Base-by-base conservation (phyloP, 2,888 invertebrate genomes). In the Drosophila nr. medialis region DNA sequence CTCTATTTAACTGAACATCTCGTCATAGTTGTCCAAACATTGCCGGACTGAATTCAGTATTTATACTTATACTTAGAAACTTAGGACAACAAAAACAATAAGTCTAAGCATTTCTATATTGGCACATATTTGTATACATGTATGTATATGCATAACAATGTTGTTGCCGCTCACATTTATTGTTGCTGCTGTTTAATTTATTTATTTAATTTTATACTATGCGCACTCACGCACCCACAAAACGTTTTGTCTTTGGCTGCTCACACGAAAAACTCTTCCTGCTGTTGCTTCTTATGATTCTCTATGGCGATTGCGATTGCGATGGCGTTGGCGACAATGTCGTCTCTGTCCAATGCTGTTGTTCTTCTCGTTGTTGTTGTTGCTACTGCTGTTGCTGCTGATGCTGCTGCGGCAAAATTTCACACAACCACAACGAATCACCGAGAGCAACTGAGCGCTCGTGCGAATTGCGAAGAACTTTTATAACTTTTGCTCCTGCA, bases 371-470 rank as follows among this genome's bases (percentile, higher is more conserved):
- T 63, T 63, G 56, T 54, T 61, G 73, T 49, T 51, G 66, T 38
- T 78, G 85, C 59, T 68, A 61, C 24, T 75, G 65, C 50, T 69
- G 68, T 65, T 75, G 77, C 69, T 74, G 76, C 72, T 77, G 64
- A 72, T 81, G 65, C 64, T 76, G 66, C 66, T 76, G 75, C 81
- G 84, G 76, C 80, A 80, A 69, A 77, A 72, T 81, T 86, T 78
- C 80, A 80, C 65, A 78, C 78, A 78, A 78, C 64, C 92, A 91
- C 92, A 90, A 87, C 90, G 85, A 92, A 91, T 91, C 89, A 91
- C 91, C 91, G 92, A 92, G 92, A 92, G 92, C 90, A 91, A 92
- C 92, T 92, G 91, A 92, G 89, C 89, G 86, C 89, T 91, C 90
- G 87, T 85, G 82, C 82, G 86, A 86, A 85, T 80, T 85, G 89